These are phyloP conservation scores for Aix galericulata DNA, from an alignment of 2,113 vertebrate species.

Conservation along the genomic window DNA sequence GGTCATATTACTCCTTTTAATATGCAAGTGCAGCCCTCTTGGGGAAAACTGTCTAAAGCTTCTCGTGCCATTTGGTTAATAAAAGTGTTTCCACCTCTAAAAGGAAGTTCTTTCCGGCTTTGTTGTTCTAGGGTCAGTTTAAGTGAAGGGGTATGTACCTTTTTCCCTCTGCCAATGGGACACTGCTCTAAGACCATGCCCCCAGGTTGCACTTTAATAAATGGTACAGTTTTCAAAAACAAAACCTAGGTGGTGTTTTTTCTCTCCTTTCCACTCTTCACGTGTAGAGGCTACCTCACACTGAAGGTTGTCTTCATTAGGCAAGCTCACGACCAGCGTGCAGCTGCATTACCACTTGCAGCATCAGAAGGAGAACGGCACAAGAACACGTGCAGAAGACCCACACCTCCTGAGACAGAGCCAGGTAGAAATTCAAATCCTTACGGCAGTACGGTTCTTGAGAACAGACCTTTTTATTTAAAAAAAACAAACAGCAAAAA, in stretches of 20 bases:
- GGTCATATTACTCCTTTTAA: neutral
- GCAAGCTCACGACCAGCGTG: neutral
- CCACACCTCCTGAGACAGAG: neutral
- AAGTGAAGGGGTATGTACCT: neutral
- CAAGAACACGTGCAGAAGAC: neutral
- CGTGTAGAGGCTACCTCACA: neutral
- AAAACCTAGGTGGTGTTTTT: neutral
- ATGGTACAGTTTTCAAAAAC: conserved; percentile 59
- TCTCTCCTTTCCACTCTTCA: accelerated
- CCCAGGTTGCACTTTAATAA: conserved; percentile 69
- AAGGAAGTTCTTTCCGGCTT: neutral
- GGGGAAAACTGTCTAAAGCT: conserved; percentile 15
- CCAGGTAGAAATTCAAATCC: neutral
- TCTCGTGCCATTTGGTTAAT: conserved; percentile 42
- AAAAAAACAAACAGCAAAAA: neutral
- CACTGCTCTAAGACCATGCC: conserved; percentile 42
- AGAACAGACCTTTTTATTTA: conserved; percentile 54
- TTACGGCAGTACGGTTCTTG: neutral
- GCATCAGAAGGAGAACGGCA: neutral
- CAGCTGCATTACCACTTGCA: neutral
- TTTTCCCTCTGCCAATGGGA: neutral
- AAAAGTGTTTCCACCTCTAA: conserved; percentile 36
- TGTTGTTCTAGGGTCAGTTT: neutral
- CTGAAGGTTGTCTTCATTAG: neutral
- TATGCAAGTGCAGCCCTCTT: conserved; percentile 31